These are phyloP conservation scores for Lophotis ruficrista DNA, from an alignment of 2,113 vertebrate species.

Conservation along the genomic window DNA sequence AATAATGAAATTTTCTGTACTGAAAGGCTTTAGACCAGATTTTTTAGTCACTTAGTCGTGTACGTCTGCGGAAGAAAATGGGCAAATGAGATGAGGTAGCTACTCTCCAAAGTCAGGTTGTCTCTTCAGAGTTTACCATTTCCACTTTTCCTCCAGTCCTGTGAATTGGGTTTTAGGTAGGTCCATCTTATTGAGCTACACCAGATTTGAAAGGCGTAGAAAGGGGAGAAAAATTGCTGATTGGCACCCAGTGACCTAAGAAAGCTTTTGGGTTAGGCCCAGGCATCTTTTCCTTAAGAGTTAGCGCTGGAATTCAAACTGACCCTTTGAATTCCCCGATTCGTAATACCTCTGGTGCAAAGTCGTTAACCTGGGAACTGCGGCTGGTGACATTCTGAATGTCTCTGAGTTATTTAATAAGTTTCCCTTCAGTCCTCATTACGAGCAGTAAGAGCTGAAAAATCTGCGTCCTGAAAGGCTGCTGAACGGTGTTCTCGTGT, in stretches of 20 bases:
- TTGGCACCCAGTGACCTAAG: neutral
- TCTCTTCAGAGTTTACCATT: neutral
- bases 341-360: neutral
- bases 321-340: neutral
- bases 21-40: neutral
- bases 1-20: neutral
- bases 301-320: neutral
- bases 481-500: neutral
- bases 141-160: neutral
- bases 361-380: neutral
- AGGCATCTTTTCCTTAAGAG: neutral
- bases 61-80: neutral
- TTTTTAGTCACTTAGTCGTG: neutral
- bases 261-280: neutral
- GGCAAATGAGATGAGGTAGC: neutral
- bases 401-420: neutral
- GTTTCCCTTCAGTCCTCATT: slow-evolving; percentile 18
- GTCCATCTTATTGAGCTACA: neutral
- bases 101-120: neutral
- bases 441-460: neutral
- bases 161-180: neutral
- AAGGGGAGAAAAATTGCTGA: neutral
- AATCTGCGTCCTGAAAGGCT: neutral
- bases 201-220: neutral
- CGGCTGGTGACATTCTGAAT: neutral